Percentiles rank a stretch among this genome's conserved stretches.
Conservation (phyloP, 37 sponge, comb jelly and placozoan species). For the Chondrilla cf. caribensis region DNA sequence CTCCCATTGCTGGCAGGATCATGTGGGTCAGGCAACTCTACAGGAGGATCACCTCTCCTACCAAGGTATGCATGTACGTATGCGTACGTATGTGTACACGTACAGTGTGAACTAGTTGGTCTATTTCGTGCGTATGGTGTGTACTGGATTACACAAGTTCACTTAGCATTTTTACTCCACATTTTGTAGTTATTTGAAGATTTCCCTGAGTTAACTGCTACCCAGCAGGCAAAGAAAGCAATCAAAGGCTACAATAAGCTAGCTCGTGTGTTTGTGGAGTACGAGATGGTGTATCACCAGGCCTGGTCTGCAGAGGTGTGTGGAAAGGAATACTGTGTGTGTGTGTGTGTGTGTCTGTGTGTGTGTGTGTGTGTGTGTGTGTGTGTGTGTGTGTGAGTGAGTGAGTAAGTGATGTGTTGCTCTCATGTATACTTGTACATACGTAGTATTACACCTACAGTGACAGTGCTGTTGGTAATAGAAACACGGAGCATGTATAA, state of each 20-base stretch:
- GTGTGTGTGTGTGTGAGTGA: too few species aligned
- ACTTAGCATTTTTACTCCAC: too few species aligned
- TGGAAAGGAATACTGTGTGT: not conserved
- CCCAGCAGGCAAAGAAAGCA: conserved; percentile 71
- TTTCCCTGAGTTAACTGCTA: conserved; percentile 57
- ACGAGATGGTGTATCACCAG: conserved; percentile 79
- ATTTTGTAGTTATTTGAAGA: conserved; percentile 34
- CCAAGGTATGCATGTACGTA: conserved; percentile 16
- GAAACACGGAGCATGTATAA: too few species aligned
- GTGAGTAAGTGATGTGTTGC: too few species aligned
- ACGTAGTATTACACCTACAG: too few species aligned
- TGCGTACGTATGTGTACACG: not conserved
- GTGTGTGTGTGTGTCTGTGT: not conserved
- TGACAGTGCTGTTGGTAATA: too few species aligned
- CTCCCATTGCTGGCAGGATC: conserved; percentile 90
- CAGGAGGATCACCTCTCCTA: conserved; percentile 79
- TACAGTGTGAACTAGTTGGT: too few species aligned
- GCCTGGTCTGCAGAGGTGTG: conserved; percentile 56
- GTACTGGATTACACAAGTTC: too few species aligned
- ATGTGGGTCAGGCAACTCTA: conserved; percentile 95
- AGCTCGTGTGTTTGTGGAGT: conserved; percentile 88
- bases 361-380: not conserved
- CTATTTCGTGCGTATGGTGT: too few species aligned
- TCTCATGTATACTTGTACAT: too few species aligned
- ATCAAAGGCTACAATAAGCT: conserved; percentile 91